Evolutionary conservation across 2,113 vertebrate species (phyloP), one percentile per base, ranked within the genome.

Genomic region (Pseudopodoces humilis): DNA sequence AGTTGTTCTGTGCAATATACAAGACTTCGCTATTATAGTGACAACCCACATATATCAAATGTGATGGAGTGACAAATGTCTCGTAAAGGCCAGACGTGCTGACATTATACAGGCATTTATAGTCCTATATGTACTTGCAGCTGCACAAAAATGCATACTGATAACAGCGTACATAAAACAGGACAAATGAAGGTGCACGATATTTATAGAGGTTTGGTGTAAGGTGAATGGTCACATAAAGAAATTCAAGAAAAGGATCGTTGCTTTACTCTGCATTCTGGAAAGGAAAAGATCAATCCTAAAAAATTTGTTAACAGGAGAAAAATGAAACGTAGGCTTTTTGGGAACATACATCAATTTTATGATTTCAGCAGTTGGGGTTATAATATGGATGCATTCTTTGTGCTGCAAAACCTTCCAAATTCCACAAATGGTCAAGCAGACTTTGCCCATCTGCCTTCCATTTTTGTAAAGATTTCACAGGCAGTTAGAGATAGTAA

Each of bases 391-490:
- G 43, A 60, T 60, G 30, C 15, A 62, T 88, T 95, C 37, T 86
- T 80, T 88, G 67, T 85, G 52, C 64, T 83, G 56, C 65, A 46
- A 3, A 5, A 11, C 59, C 59, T 94, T 94, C 52, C 2, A 49
- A 24, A 83, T 92, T 70, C 39, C 37, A 47, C 68, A 88, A 94
- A 78, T 33, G 71, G 71, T 91, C 85, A 90, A 67, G 68, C 68
- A 53, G 75, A 31, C 20, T 92, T 90, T 88, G 52, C 81, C 49
- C 52, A 65, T 60, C 63, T 86, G 71, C 88, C 53, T 43, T 43
- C 7, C 63, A 17, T 50, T 93, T 90, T 43, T 88, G 35, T 69
- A 59, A 92, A 65, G 25, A 46, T 90, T 88, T 92, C 68, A 70
- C 0, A 1, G 50, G 43, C 67, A 35, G 44, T 78, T 78, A 39